Base-by-base conservation (phyloP, 2,888 invertebrate species). In the Sacculina carcini region DNA sequence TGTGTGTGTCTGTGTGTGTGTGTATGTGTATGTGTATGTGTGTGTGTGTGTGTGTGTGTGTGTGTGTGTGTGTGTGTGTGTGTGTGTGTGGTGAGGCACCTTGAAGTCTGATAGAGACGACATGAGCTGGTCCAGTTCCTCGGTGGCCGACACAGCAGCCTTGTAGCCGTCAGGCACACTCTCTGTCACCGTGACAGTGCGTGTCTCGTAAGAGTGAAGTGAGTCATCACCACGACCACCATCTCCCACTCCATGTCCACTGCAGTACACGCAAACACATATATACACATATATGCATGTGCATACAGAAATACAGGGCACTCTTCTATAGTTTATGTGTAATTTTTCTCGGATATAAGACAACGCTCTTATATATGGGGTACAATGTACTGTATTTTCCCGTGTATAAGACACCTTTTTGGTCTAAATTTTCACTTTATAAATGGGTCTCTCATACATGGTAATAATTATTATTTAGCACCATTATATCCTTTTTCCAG, bases 71-170 rank as follows among this genome's bases (percentile, higher is more conserved):
- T 46, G 14, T 24, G 14, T 24, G 24, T 19, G 21, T 9, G 32
- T 3, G 24, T 21, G 7, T 38, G 34, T 29, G 31, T 5, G 36
- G 16, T 39, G 31, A 57, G 68, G 66, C 68, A 84, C 92, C 81
- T 90, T 90, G 64, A 90, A 86, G 64, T 89, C 89, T 1, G 89
- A 89, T 12, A 94, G 70, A 6, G 89, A 86, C 2, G 85, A 86
- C 92, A 94, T 92, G 55, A 94, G 72, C 63, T 92, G 90, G 62
- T 94, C 92, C 54, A 94, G 72, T 65, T 94, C 92, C 65, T 79
- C 79, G 23, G 92, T 92, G 32, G 92, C 92, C 54, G 82, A 80
- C 50, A 89, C 89, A 23, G 87, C 82, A 52, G 69, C 60, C 19
- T 64, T 60, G 65, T 71, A 54, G 65, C 68, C 56, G 58, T 59